Percentiles rank a stretch among this genome's conserved stretches.
Evolutionary conservation across 1,140 invertebrate species (phyloP).

Genomic region (Heliothis virescens): DNA sequence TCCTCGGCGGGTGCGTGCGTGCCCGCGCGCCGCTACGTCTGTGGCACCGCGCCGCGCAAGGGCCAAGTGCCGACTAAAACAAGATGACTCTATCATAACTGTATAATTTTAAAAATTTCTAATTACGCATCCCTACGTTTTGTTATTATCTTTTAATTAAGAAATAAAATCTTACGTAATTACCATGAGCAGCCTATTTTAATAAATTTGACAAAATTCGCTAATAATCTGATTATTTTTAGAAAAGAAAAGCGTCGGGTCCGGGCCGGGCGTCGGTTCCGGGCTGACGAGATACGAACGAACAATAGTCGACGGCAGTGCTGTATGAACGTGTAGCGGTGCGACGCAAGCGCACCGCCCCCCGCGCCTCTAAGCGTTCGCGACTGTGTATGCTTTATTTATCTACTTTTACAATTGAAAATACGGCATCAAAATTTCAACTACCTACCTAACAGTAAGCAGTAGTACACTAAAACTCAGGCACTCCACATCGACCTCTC

Average conservation of each 20-base stretch:
- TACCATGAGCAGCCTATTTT: slow-evolving; percentile 85
- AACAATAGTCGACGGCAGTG: slow-evolving; percentile 55
- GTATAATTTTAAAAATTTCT: slow-evolving; percentile 86
- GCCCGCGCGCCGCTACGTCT: slow-evolving; percentile 20
- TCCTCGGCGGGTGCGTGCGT: slow-evolving; percentile 51
- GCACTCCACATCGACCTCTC: slow-evolving; percentile 84
- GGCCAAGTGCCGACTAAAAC: slow-evolving; percentile 71
- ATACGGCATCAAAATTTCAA: slow-evolving; percentile 85
- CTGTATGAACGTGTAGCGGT: slow-evolving; percentile 44
- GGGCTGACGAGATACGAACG: slow-evolving; percentile 40
- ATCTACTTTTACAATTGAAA: slow-evolving; percentile 83
- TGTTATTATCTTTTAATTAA: slow-evolving; percentile 86
- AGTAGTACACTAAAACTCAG: slow-evolving; percentile 84
- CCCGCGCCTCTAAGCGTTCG: slow-evolving; percentile 67
- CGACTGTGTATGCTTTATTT: slow-evolving; percentile 78
- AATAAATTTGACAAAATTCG: slow-evolving; percentile 83
- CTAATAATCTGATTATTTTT: slow-evolving; percentile 82
- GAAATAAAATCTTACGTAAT: slow-evolving; percentile 85
- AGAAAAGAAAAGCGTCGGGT: slow-evolving; percentile 81
- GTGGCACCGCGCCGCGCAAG: slow-evolving; percentile 45
- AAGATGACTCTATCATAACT: slow-evolving; percentile 83
- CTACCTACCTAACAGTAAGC: slow-evolving; percentile 86
- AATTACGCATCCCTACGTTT: slow-evolving; percentile 85
- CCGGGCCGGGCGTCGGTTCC: slow-evolving; percentile 52
- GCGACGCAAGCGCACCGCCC: slow-evolving; percentile 54